phyloP scores from a whole-genome alignment of 2,888 invertebrate species.

The Conchocele bisecta region DNA sequence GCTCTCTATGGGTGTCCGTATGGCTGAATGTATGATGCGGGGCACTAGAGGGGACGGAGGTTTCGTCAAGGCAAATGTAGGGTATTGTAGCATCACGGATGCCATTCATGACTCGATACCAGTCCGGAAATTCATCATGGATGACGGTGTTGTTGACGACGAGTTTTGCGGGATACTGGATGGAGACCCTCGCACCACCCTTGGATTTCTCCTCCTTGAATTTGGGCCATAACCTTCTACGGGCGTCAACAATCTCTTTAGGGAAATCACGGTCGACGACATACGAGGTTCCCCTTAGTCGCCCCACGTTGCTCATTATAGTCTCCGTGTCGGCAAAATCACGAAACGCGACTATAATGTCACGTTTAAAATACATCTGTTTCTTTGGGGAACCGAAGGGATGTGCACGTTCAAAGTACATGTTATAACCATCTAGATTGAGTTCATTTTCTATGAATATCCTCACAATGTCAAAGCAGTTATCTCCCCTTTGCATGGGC shows the following conservation, averaged over 20 bases:
- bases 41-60: no score
- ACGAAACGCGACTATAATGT: slow-evolving; percentile 1
- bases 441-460: slow-evolving; percentile 7
- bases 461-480: slow-evolving; percentile 8
- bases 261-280: slow-evolving; percentile 7
- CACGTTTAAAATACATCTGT: neutral
- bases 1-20: no score
- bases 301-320: neutral
- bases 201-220: slow-evolving; percentile 1
- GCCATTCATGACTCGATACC: neutral
- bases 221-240: neutral
- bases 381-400: neutral
- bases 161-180: neutral
- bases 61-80: no score
- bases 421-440: slow-evolving; percentile 4
- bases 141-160: neutral
- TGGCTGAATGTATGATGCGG: no score
- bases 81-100: neutral
- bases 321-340: neutral
- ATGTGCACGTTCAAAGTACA: slow-evolving; percentile 17
- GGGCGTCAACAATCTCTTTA: neutral
- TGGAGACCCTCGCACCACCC: no score
- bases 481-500: slow-evolving; percentile 11
- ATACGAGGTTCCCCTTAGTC: neutral
- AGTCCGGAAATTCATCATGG: slow-evolving; percentile 3